Percentiles rank a stretch among this genome's conserved stretches.
Evolutionary conservation across 92 coral and sea anemone genomes (phyloP).

Genomic region (Palythoa grandis): DNA sequence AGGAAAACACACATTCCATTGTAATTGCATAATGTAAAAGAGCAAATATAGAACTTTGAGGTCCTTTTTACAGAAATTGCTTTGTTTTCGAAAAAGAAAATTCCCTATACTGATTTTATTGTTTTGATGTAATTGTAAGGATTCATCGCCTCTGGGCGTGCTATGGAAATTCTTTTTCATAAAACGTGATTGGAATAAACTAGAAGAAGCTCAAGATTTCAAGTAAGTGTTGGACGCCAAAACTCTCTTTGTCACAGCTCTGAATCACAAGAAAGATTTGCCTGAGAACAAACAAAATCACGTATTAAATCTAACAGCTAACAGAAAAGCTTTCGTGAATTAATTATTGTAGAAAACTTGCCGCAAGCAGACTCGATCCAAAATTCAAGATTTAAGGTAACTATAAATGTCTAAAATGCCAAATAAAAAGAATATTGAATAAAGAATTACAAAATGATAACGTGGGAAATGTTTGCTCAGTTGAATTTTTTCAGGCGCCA

Average conservation of each 20-base stretch:
- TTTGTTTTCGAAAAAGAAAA: background rate
- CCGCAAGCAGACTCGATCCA: background rate
- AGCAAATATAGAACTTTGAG: background rate
- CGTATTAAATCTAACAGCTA: too few species aligned
- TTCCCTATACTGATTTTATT: background rate
- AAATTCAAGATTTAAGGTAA: background rate
- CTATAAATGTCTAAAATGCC: conserved; percentile 15
- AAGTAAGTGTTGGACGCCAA: background rate
- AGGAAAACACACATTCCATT: background rate
- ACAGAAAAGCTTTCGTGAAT: background rate
- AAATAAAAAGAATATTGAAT: background rate
- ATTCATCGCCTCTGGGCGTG: background rate
- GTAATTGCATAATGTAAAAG: too few species aligned
- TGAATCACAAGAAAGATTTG: too few species aligned
- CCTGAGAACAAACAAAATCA: too few species aligned
- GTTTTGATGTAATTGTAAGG: background rate
- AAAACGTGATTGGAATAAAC: background rate
- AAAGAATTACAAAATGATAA: background rate
- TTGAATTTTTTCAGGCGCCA: conserved; percentile 28
- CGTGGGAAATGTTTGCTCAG: conserved; percentile 1
- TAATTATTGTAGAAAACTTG: background rate
- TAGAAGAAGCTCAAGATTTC: background rate
- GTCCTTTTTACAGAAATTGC: background rate
- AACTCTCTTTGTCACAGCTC: background rate
- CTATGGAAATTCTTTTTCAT: background rate